These are phyloP conservation scores for Entomyzon cyanotis DNA, from an alignment of 2,113 vertebrate genomes.

Conservation along the genomic window DNA sequence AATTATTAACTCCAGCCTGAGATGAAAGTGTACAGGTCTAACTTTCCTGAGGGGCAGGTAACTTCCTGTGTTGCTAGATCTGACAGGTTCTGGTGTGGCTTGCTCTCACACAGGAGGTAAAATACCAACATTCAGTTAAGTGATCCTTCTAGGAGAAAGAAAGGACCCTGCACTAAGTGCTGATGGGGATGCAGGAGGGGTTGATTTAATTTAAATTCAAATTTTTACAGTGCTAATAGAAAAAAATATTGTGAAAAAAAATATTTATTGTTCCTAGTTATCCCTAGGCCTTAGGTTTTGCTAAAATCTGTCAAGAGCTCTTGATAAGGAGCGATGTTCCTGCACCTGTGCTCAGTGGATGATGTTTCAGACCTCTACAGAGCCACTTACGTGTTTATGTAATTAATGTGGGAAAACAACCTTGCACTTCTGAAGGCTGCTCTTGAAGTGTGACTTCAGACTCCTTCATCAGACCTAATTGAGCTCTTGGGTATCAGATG, in stretches of 20 bases:
- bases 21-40: background rate
- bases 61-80: background rate
- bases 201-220: background rate
- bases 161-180: background rate
- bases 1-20: conserved; percentile 47
- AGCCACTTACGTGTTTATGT: fast-evolving
- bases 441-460: background rate
- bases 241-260: background rate
- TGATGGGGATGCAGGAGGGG: background rate
- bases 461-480: background rate
- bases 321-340: background rate
- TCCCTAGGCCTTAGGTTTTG: background rate
- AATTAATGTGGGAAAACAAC: background rate
- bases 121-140: background rate
- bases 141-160: background rate
- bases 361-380: background rate
- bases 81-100: background rate
- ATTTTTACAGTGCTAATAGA: background rate
- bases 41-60: background rate
- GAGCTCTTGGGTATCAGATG: background rate
- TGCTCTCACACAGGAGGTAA: background rate
- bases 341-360: background rate
- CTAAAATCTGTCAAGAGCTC: background rate
- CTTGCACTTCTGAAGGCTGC: background rate
- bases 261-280: background rate